Base-by-base conservation (phyloP, 2,888 invertebrate species). In the Ganaspis brasiliensis region DNA sequence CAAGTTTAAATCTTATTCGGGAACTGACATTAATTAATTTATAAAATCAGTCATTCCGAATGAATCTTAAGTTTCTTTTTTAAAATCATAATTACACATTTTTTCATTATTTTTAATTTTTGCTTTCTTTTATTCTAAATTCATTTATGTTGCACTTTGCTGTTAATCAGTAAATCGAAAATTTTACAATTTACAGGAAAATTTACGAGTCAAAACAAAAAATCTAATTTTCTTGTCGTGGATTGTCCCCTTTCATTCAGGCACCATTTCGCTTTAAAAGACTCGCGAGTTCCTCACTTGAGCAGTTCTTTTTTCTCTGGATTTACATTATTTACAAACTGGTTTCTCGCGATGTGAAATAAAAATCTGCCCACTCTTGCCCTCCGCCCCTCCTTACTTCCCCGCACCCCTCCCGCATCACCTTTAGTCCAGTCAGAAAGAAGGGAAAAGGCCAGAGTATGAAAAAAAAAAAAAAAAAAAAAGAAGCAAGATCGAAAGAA, bases 301-400 rank as follows among this genome's bases (percentile, higher is more conserved):
- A 79, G 77, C 73, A 83, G 79, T 76, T 84, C 81, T 81, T 87
- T n/a, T 85, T 85, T 83, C 85, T 84, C 79, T 80, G 83, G 86
- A 89, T 87, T 88, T 86, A 86, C 88, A 89, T 89, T 88, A 88
- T 88, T 88, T 88, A 86, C 85, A 87, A 89, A 88, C 89, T 87
- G 88, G 88, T 88, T 88, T 87, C 86, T 84, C 83, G 85, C 84
- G 84, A 86, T 81, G 85, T 81, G 81, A 85, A 87, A 87, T 85
- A 88, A 88, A 88, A 88, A 87, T 87, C 84, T 24, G 77, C 79
- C 79, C 82, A 82, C 85, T 77, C 84, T 78, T 78, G 83, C 82
- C 81, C 79, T 75, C 82, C 81, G 73, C 78, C 80, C 79, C 81
- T 84, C 80, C 83, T 84, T 76, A 74, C 78, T 78, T 73, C 72